Base-by-base conservation (phyloP, 92 coral and sea anemone species). In the Zoanthus gigantus region DNA sequence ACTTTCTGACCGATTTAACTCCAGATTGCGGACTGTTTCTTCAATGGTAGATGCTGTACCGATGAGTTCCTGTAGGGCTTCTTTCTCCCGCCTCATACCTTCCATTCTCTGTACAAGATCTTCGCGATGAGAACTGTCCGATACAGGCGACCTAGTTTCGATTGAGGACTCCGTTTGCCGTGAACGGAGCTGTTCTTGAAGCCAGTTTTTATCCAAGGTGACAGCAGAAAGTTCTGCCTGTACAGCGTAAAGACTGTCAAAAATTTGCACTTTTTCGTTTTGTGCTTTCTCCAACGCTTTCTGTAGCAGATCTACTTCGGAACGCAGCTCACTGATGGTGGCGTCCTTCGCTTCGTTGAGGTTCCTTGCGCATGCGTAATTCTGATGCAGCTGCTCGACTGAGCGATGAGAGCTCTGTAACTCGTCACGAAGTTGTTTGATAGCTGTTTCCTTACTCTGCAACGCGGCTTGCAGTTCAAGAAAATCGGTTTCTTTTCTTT, bases 41-140 rank as follows among this genome's bases (percentile, higher is more conserved):
- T 97, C 99, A 75, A 92, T 95, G 71, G 93, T 90, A 61, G 99
- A 93, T 7, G 99, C 96, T 15, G 95, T 90, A 28, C 93, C 88
- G 15, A 95, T 89, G 11, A 97, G 85, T 81, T 95, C 98, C 67
- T 97, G 97, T 13, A 97, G 87, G 11, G 89, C 91, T 54, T 97
- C 98, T 66, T 88, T 90, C 74, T 93, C 96, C 76, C 89, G 91
- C 68, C 87, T 83, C 15, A 95, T 93, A 17, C 87, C 83, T 78
- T 91, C 98, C 97, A 92, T 93, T 23, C 89, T 91, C 8, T 44
- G 77, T 60, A 82, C 90, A n/a, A 94, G 86, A 52, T 82, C 94
- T 29, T 91, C 90, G 65, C 77, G 83, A 31, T 90, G 88, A 50
- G 65, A 50, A 30, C 92, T 83, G n/a, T 66, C 88, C 7, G 91